Evolutionary conservation across 1,140 invertebrate genomes (phyloP), one percentile per base, ranked within the genome.

Genomic region (Drosophila azteca): DNA sequence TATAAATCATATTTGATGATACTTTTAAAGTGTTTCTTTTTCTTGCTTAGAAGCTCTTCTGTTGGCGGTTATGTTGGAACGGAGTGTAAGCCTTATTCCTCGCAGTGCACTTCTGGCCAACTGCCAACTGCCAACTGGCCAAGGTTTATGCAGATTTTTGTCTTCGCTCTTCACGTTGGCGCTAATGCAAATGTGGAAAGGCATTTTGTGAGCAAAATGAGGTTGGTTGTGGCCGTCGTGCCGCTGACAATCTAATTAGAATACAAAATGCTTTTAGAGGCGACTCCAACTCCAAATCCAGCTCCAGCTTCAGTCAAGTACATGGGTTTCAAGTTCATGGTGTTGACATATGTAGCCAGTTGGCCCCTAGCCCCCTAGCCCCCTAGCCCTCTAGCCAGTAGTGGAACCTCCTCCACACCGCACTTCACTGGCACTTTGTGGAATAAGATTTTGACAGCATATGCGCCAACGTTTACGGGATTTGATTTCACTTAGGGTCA

Each of bases 241-340:
- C 80, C 77, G 66, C 82, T 89, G 84, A 89, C 84, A 89, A 89
- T 89, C 84, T 89, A 89, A 89, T 89, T 89, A 89, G 84, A 89
- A 88, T 88, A 88, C 84, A 83, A 88, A 88, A 88, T 79, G 83
- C 83, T 83, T 85, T 85, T 69, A 79, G 68, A 69, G 35, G 43
- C 24, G 24, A 6, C 24, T 26, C 24, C 24, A 24, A 5, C 44
- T 60, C 61, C 51, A 68, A 50, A 53, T 24, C 20, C 29, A 46
- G 29, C 6, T 69, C 41, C 57, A 53, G 44, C 41, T 29, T 17
- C 31, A 24, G 54, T 45, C 52, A 64, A 26, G 29, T 31, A 59
- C 45, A 24, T 52, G 71, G 67, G 79, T 88, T 88, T 88, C 83
- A 88, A 89, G 83, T 88, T 88, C 83, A 88, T 73, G 71, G 82